Evolutionary conservation across 2,888 invertebrate genomes (phyloP).

Genomic region (Pristionchus exspectatus): DNA sequence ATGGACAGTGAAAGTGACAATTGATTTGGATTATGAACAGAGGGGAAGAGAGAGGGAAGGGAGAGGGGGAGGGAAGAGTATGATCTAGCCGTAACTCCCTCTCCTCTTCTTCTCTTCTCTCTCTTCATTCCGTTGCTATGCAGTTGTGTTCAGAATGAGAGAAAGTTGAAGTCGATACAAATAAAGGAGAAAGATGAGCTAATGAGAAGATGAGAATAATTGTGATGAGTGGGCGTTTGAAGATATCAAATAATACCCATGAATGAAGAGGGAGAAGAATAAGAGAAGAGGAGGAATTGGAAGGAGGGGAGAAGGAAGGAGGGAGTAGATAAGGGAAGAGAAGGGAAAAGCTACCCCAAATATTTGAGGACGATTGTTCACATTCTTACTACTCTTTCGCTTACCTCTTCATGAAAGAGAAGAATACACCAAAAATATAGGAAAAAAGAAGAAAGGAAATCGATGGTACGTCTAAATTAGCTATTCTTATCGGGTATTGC

Average conservation of each 20-base stretch:
- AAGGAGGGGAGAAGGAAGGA: neutral
- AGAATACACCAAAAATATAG: conserved; percentile 8
- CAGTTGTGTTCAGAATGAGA: conserved; percentile 7
- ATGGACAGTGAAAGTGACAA: conserved; percentile 28
- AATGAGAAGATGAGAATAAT: neutral
- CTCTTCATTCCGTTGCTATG: conserved; percentile 27
- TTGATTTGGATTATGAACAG: conserved; percentile 31
- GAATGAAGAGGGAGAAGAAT: conserved; percentile 16
- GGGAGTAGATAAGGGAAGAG: conserved; percentile 41
- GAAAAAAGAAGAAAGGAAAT: neutral
- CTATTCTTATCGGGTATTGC: conserved; percentile 1
- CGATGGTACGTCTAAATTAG: neutral
- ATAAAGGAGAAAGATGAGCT: neutral
- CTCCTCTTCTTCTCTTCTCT: neutral
- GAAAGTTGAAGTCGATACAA: conserved; percentile 2
- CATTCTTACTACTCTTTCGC: conserved; percentile 33
- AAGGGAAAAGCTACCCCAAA: conserved; percentile 46
- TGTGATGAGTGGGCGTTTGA: conserved; percentile 9
- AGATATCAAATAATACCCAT: neutral
- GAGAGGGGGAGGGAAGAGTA: neutral
- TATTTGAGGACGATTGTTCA: conserved; percentile 47
- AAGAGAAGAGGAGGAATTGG: conserved; percentile 13
- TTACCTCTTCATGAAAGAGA: neutral
- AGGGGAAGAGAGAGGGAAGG: neutral
- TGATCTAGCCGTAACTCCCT: conserved; percentile 28